Percentiles rank a stretch among this genome's conserved stretches.
Conservation (phyloP, 2,113 vertebrate genomes). For the Panthera tigris region DNA sequence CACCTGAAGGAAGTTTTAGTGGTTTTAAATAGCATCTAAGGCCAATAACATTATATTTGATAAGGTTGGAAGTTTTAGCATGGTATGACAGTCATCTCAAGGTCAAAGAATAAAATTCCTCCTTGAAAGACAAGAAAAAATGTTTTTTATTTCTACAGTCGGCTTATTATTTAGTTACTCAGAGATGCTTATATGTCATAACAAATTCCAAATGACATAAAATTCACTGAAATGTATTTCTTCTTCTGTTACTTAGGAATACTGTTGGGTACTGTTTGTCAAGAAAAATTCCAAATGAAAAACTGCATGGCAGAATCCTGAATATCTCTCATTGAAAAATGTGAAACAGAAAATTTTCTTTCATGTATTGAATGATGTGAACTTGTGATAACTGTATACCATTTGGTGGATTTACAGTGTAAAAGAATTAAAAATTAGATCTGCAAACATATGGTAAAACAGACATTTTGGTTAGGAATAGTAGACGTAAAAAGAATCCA, state of each 20-base stretch:
- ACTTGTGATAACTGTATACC: neutral
- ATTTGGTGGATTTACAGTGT: neutral
- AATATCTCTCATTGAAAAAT: neutral
- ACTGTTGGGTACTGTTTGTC: neutral
- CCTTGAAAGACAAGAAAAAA: neutral
- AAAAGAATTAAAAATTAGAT: constrained; percentile 42
- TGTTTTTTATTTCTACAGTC: neutral
- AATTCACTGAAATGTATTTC: neutral
- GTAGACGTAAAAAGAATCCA: neutral
- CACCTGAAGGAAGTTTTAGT: neutral
- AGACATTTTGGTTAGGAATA: constrained; percentile 5
- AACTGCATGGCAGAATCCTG: neutral
- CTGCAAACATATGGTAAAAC: constrained; percentile 4
- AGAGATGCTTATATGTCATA: neutral
- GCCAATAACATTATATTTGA: neutral
- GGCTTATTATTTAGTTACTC: neutral
- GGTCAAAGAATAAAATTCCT: neutral
- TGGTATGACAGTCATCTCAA: neutral
- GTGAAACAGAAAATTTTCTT: neutral
- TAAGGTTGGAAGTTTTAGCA: neutral
- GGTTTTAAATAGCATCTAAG: neutral
- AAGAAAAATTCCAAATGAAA: constrained; percentile 16
- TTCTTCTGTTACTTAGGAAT: neutral
- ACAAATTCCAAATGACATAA: neutral
- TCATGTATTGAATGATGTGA: neutral